Base-by-base conservation (phyloP, 2,797 vertebrate species). In the Schizopygopsis malacanthus region DNA sequence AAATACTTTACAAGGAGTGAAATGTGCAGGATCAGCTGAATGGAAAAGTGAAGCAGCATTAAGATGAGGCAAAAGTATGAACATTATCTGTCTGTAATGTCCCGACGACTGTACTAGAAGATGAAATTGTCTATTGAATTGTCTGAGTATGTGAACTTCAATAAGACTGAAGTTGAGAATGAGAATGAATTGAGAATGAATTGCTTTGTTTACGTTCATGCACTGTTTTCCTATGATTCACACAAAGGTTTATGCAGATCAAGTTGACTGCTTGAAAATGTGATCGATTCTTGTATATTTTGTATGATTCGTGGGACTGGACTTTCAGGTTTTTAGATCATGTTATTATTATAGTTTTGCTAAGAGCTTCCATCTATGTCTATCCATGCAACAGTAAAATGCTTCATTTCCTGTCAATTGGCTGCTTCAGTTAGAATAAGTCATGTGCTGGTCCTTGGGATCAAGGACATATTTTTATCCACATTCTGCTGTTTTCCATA, bases 341-440 rank as follows among this genome's bases (percentile, higher is more conserved):
- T 37, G 73, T 77, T 33, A 39, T 22, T 54, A 37, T 41, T 37
- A 15, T 77, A 33, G 54, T 54, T 71, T 71, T 71, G 52, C 22
- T 13, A 71, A 71, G 80, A 71, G 50, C 5, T 71, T 25, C 39
- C 33, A 33, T 33, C 33, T 33, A 33, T 47, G 22, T 81, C 73
- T 59, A 16, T 75, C 25, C 37, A 25, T 15, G 41, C 50, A 72
- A 86, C 7, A 78, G 70, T 47, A 33, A 71, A 79, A 79, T 81
- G 16, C 6, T 8, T 61, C 54, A 67, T 78, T 86, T n/a, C 28
- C 37, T 81, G 37, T 84, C 71, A 59, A 33, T 70, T 84, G 59
- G 52, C 39, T 73, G 22, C 33, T 73, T 39, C 11, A 25, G 52
- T 56, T 12, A 37, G 37, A 25, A 6, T 37, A 63, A 47, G 56